These are phyloP conservation scores for Ctenopoma kingsleyae DNA, from an alignment of 2,797 vertebrate species.

Conservation along the genomic window DNA sequence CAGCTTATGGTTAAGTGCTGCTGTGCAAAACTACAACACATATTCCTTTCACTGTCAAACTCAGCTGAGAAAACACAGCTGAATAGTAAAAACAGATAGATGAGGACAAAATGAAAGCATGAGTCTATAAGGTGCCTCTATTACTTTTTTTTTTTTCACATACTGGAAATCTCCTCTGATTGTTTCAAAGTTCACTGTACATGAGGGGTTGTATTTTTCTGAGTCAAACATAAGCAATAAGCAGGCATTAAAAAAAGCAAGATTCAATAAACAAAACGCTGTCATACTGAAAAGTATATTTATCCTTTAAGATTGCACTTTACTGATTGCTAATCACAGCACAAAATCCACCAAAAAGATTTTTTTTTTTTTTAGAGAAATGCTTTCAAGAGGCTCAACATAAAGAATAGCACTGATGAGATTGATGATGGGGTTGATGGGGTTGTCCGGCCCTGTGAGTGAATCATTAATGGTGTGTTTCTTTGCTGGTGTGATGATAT, in stretches of 20 bases:
- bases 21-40: slow-evolving; percentile 64
- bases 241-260: slow-evolving; percentile 71
- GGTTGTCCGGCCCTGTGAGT: slow-evolving; percentile 31
- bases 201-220: slow-evolving; percentile 71
- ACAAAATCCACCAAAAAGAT: slow-evolving; percentile 79
- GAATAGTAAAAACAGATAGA: slow-evolving; percentile 28
- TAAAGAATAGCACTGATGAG: slow-evolving; percentile 67
- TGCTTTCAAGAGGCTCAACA: slow-evolving; percentile 72
- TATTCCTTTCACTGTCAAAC: slow-evolving; percentile 48
- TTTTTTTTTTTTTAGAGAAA: slow-evolving; percentile 63
- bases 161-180: slow-evolving; percentile 77
- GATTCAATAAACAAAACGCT: slow-evolving; percentile 71
- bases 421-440: slow-evolving; percentile 27
- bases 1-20: slow-evolving; percentile 65
- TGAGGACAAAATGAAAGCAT: slow-evolving; percentile 57
- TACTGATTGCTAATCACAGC: slow-evolving; percentile 88
- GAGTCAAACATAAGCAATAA: slow-evolving; percentile 71
- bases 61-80: slow-evolving; percentile 49
- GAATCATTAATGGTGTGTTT: slow-evolving; percentile 23
- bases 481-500: slow-evolving; percentile 69
- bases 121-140: slow-evolving; percentile 79
- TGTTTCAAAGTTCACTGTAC: slow-evolving; percentile 79
- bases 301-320: slow-evolving; percentile 86
- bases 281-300: slow-evolving; percentile 78
- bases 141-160: slow-evolving; percentile 60